phyloP scores from a whole-genome alignment of 2,113 vertebrate species.

The Sturnus vulgaris region DNA sequence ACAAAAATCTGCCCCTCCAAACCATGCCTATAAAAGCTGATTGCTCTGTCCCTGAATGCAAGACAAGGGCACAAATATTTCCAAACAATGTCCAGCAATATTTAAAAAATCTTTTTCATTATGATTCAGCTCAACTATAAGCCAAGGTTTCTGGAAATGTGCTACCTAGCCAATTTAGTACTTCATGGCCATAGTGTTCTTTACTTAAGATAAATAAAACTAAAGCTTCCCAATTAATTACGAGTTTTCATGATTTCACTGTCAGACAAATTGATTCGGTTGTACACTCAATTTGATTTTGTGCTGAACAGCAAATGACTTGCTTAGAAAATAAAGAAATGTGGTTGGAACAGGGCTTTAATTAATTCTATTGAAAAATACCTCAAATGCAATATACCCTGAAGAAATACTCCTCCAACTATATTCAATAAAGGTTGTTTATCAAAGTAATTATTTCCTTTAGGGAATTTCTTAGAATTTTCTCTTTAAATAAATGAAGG shows the following conservation, averaged over 20 bases:
- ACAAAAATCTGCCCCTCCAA: background rate
- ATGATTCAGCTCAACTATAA: background rate
- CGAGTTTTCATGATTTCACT: background rate
- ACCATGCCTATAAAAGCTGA: background rate
- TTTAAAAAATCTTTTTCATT: background rate
- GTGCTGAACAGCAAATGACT: conserved; percentile 20
- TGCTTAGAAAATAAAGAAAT: conserved; percentile 27
- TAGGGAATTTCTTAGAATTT: conserved; percentile 23
- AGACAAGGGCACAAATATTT: background rate
- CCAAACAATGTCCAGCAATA: background rate
- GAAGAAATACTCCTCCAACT: conserved; percentile 43
- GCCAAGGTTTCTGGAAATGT: background rate
- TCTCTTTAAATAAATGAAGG: background rate
- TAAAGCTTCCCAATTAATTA: conserved; percentile 30
- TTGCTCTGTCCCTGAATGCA: background rate
- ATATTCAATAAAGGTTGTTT: conserved; percentile 60
- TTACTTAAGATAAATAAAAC: conserved; percentile 29
- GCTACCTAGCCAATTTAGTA: background rate
- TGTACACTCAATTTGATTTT: conserved; percentile 62
- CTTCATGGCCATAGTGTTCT: background rate
- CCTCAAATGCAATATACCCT: conserved; percentile 25
- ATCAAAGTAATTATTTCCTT: conserved; percentile 65
- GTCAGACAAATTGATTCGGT: conserved; percentile 50
- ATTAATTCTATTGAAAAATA: conserved; percentile 64
- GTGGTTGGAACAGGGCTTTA: conserved; percentile 31